Conservation (phyloP, 1,140 invertebrate genomes). For the Archivesica marissinica region DNA sequence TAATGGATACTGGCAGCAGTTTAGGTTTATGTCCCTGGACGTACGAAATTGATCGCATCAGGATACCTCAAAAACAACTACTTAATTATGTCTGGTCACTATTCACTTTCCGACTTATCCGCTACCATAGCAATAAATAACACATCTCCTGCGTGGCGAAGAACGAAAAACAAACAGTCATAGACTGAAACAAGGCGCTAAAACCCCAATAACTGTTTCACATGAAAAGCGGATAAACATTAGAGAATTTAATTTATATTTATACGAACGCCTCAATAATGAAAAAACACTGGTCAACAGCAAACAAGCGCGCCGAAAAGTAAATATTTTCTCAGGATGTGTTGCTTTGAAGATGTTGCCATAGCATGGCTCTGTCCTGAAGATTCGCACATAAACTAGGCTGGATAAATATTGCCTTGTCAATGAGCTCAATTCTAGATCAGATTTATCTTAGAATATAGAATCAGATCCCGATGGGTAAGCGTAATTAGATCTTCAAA, state of each 20-base stretch:
- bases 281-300: slow-evolving; percentile 61
- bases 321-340: slow-evolving; percentile 60
- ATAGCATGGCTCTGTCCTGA: slow-evolving; percentile 14
- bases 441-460: slow-evolving; percentile 24
- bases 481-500: slow-evolving; percentile 42
- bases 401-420: slow-evolving; percentile 58
- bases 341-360: slow-evolving; percentile 58
- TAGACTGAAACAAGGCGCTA: slow-evolving; percentile 43
- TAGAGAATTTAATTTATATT: slow-evolving; percentile 64
- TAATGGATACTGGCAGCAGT: too few relatives aligned
- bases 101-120: too few relatives aligned
- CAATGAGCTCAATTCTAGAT: slow-evolving; percentile 30
- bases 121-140: slow-evolving; percentile 22
- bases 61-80: too few relatives aligned
- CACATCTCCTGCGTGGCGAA: neutral
- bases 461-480: slow-evolving; percentile 38
- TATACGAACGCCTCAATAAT: slow-evolving; percentile 60
- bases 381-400: slow-evolving; percentile 62
- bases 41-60: too few relatives aligned
- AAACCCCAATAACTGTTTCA: slow-evolving; percentile 62
- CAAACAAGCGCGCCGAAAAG: slow-evolving; percentile 57
- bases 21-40: too few relatives aligned
- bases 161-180: slow-evolving; percentile 47
- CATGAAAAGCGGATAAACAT: slow-evolving; percentile 62
- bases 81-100: too few relatives aligned